These are phyloP conservation scores for Protophormia terraenovae DNA, from an alignment of 2,888 invertebrate species.

Conservation along the genomic window DNA sequence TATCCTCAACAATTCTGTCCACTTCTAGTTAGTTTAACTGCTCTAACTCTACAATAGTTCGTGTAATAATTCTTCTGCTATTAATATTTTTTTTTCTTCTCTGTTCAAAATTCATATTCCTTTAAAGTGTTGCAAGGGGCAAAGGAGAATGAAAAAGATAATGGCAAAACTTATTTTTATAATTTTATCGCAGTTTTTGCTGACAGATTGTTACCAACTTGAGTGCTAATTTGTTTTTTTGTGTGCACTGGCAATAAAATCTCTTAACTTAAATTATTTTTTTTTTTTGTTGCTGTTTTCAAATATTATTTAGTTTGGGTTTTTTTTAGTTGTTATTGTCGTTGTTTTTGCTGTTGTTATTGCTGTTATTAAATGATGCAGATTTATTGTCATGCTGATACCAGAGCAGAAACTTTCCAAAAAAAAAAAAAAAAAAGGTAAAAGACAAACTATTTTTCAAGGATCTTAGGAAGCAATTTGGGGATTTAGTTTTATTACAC, in stretches of 20 bases:
- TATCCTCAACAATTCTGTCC: not conserved
- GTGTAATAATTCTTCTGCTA: slow-evolving; percentile 24
- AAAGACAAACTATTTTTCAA: slow-evolving; percentile 25
- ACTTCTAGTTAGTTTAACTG: not conserved
- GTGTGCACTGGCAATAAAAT: slow-evolving; percentile 38
- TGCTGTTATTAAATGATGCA: slow-evolving; percentile 51
- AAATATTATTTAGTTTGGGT: slow-evolving; percentile 15
- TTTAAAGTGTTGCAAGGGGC: not conserved
- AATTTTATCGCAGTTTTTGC: slow-evolving; percentile 61
- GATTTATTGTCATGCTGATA: slow-evolving; percentile 62
- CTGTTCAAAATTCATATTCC: slow-evolving; percentile 28
- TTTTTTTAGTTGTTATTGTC: slow-evolving; percentile 17
- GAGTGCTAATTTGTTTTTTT: slow-evolving; percentile 53
- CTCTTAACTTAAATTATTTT: slow-evolving; percentile 37
- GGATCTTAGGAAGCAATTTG: slow-evolving; percentile 40
- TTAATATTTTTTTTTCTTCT: not conserved
- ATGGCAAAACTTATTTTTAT: slow-evolving; percentile 56
- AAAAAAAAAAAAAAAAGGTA: slow-evolving; percentile 7
- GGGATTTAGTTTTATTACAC: slow-evolving; percentile 26
- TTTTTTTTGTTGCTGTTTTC: not conserved
- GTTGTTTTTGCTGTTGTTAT: slow-evolving; percentile 7
- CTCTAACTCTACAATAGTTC: not conserved
- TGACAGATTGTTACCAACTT: slow-evolving; percentile 66
- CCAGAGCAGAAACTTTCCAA: not conserved
- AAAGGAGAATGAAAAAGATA: slow-evolving; percentile 18